These are phyloP conservation scores for Tokudaia tokunoshimensis DNA, from an alignment of 2,797 vertebrate species.

Conservation along the genomic window DNA sequence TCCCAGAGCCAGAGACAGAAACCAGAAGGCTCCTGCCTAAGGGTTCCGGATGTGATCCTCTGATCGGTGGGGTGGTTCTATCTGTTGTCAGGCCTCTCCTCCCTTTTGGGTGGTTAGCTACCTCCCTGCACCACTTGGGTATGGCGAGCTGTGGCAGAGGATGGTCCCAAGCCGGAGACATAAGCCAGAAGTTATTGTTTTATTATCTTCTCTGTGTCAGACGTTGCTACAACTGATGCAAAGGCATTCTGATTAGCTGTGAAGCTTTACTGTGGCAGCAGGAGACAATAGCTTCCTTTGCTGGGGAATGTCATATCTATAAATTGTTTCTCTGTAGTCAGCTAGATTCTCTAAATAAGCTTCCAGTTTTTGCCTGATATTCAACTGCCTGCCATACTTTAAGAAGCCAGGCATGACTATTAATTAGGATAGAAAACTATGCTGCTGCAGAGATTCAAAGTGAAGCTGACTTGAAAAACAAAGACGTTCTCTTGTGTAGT, in stretches of 20 bases:
- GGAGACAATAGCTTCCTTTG: not conserved
- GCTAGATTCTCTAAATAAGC: not conserved
- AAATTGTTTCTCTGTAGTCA: not conserved
- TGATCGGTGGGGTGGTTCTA: too few species aligned
- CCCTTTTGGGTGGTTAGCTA: too few species aligned
- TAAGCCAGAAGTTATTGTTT: not conserved
- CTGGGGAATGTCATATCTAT: not conserved
- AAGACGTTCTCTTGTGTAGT: not conserved
- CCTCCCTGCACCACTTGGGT: too few species aligned
- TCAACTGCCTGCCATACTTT: not conserved
- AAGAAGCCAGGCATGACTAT: not conserved
- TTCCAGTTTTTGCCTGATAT: not conserved
- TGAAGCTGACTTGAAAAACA: not conserved
- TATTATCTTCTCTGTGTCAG: not conserved
- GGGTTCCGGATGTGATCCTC: too few species aligned
- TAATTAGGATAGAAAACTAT: not conserved
- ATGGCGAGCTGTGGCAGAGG: too few species aligned
- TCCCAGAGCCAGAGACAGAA: too few species aligned
- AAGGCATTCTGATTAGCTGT: not conserved
- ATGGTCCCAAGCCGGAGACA: too few species aligned
- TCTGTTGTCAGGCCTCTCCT: too few species aligned
- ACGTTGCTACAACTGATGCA: not conserved
- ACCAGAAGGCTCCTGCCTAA: too few species aligned
- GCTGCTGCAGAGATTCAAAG: not conserved
- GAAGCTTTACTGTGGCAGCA: not conserved